phyloP scores from a whole-genome alignment of 2,888 invertebrate genomes.

The Neoitamus cyanurus region DNA sequence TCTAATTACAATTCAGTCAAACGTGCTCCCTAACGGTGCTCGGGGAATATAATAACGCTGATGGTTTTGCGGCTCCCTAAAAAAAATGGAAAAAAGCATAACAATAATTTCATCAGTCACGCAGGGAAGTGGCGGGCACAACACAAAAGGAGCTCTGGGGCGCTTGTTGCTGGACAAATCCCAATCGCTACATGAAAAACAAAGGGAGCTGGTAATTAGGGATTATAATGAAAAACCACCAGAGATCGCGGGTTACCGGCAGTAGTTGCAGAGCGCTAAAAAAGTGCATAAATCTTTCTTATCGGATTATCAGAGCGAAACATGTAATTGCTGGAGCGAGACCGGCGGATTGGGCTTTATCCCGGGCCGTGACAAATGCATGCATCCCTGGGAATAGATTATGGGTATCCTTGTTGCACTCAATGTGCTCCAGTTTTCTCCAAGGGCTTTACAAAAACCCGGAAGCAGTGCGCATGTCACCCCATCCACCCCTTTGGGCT shows the following conservation, averaged over 20 bases:
- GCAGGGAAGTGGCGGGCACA: neutral
- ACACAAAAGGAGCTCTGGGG: neutral
- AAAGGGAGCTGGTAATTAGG: constrained; percentile 18
- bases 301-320: constrained; percentile 28
- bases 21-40: neutral
- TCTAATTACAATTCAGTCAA: neutral
- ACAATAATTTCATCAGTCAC: neutral
- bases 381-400: neutral
- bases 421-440: constrained; percentile 33
- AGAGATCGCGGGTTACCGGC: neutral
- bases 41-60: neutral
- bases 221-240: constrained; percentile 4
- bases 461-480: constrained; percentile 19
- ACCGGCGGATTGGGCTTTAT: neutral
- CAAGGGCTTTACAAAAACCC: neutral
- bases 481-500: neutral
- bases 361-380: constrained; percentile 12
- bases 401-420: constrained; percentile 24
- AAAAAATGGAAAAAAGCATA: neutral
- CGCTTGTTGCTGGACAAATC: neutral
- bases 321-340: constrained; percentile 16
- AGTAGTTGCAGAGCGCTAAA: neutral
- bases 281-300: constrained; percentile 31
- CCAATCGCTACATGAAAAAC: neutral
- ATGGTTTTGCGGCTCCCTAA: neutral